phyloP scores from a whole-genome alignment of 2,888 invertebrate genomes.

The Amblyjoppa proteus region DNA sequence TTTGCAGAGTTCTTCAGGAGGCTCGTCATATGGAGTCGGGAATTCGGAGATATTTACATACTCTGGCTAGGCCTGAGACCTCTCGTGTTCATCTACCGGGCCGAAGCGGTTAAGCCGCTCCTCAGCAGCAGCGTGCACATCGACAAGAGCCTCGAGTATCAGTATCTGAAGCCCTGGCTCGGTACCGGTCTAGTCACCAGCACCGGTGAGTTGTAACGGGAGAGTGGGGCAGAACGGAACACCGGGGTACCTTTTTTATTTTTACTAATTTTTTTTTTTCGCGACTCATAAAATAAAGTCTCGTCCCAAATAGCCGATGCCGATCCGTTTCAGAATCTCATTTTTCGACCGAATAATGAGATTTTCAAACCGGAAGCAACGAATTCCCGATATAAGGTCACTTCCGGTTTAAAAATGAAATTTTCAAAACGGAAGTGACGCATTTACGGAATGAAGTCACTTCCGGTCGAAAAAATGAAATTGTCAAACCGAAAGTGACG shows the following conservation, averaged over 20 bases:
- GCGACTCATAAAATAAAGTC: too few relatives aligned
- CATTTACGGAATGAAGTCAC: too few relatives aligned
- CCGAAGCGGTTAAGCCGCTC: conserved; percentile 81
- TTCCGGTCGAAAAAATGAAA: too few relatives aligned
- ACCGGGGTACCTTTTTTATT: too few relatives aligned
- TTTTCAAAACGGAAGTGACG: too few relatives aligned
- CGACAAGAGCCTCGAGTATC: conserved; percentile 83
- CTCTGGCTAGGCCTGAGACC: conserved; percentile 83
- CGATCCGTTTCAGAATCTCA: neutral
- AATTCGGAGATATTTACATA: conserved; percentile 81
- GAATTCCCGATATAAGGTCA: too few relatives aligned
- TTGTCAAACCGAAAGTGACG: too few relatives aligned
- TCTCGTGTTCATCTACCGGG: conserved; percentile 81
- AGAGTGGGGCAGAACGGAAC: neutral
- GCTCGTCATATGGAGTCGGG: conserved; percentile 77
- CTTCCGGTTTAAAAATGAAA: too few relatives aligned
- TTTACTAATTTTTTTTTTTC: too few relatives aligned
- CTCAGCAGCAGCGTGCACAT: conserved; percentile 82
- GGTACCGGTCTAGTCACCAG: conserved; percentile 82
- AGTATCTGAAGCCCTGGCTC: conserved; percentile 81
- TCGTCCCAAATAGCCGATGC: too few relatives aligned
- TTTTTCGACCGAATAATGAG: too few relatives aligned
- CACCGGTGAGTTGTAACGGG: conserved; percentile 75
- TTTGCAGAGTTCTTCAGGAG: conserved; percentile 82
- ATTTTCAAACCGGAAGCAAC: too few relatives aligned